phyloP scores from a whole-genome alignment of 2,797 vertebrate genomes.

The Anolis apletophallus region DNA sequence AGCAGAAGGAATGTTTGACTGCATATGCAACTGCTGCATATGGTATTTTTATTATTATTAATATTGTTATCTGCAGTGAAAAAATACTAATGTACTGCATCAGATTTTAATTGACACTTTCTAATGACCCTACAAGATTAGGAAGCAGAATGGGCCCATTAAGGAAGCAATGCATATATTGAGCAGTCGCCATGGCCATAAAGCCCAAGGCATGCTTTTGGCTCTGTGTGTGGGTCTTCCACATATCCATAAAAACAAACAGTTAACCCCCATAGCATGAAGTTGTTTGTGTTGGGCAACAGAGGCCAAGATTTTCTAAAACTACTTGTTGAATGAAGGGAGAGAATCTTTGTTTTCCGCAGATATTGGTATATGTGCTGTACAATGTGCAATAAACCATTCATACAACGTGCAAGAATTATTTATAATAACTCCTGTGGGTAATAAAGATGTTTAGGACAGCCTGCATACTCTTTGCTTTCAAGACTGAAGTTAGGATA shows the following conservation, averaged over 20 bases:
- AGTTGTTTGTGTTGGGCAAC: slow-evolving; percentile 50
- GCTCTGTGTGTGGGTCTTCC: slow-evolving; percentile 28
- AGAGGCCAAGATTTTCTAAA: slow-evolving; percentile 59
- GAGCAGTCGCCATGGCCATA: slow-evolving; percentile 31
- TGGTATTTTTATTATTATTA: slow-evolving; percentile 3
- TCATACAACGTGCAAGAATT: slow-evolving; percentile 74
- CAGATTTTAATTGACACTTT: slow-evolving; percentile 56
- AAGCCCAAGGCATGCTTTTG: slow-evolving; percentile 36
- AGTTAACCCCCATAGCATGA: slow-evolving; percentile 50
- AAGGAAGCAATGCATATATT: slow-evolving; percentile 32
- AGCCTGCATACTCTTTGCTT: slow-evolving; percentile 67
- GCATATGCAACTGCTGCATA: slow-evolving; percentile 38
- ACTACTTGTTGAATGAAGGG: slow-evolving; percentile 47
- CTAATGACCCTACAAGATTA: slow-evolving; percentile 61
- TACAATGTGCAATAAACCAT: slow-evolving; percentile 80
- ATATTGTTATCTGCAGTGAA: slow-evolving; percentile 48
- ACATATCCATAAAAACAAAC: slow-evolving; percentile 2
- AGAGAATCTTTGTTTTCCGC: slow-evolving; percentile 54
- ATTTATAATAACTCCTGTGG: slow-evolving; percentile 81
- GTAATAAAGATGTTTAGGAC: slow-evolving; percentile 70
- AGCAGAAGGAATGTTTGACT: slow-evolving; percentile 47
- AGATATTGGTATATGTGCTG: slow-evolving; percentile 63
- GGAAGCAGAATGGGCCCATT: slow-evolving; percentile 52
- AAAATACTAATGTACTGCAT: slow-evolving; percentile 37
- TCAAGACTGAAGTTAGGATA: slow-evolving; percentile 61